A percentile compares a stretch with the other conserved stretches of the same genome.
Evolutionary conservation across 2,113 vertebrate species (phyloP).

Genomic region (Choloepus hoffmanni): DNA sequence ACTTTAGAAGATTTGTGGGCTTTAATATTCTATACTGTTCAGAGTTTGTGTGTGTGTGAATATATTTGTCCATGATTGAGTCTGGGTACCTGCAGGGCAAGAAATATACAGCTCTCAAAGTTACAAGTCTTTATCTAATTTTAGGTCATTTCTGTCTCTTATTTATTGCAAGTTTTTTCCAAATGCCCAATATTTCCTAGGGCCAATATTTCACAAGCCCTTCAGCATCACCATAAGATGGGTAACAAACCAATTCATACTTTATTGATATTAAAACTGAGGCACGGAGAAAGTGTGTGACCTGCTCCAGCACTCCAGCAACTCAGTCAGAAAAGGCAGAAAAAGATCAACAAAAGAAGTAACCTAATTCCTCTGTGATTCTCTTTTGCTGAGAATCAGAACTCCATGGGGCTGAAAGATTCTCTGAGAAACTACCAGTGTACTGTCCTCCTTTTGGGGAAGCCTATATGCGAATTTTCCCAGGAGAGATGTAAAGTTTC

Average conservation of each 20-base stretch:
- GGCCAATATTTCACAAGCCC: constrained; percentile 66
- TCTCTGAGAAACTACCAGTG: constrained; percentile 21
- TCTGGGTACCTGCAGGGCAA: background rate
- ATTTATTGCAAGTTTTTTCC: constrained; percentile 39
- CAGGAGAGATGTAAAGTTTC: background rate
- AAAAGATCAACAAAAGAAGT: constrained; percentile 66
- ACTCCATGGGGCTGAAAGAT: background rate
- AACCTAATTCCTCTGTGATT: constrained; percentile 32
- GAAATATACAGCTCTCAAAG: constrained; percentile 57
- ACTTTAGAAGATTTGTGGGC: constrained; percentile 51
- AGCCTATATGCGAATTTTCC: background rate
- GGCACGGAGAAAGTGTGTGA: constrained; percentile 50
- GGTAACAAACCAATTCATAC: constrained; percentile 72
- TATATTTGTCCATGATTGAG: constrained; percentile 55
- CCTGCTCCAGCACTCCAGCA: background rate
- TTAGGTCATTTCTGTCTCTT: constrained; percentile 58
- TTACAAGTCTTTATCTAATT: constrained; percentile 60
- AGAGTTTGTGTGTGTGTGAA: constrained; percentile 15
- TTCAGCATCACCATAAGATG: constrained; percentile 36
- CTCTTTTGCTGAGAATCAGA: constrained; percentile 41
- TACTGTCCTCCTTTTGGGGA: constrained; percentile 22
- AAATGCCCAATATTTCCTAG: constrained; percentile 61
- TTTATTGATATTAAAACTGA: constrained; percentile 67
- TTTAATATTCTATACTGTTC: constrained; percentile 60
- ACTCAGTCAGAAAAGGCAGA: constrained; percentile 27